Evolutionary conservation across 1,140 invertebrate species (phyloP), one percentile per base, ranked within the genome.

Genomic region (Drosophila bipectinata): DNA sequence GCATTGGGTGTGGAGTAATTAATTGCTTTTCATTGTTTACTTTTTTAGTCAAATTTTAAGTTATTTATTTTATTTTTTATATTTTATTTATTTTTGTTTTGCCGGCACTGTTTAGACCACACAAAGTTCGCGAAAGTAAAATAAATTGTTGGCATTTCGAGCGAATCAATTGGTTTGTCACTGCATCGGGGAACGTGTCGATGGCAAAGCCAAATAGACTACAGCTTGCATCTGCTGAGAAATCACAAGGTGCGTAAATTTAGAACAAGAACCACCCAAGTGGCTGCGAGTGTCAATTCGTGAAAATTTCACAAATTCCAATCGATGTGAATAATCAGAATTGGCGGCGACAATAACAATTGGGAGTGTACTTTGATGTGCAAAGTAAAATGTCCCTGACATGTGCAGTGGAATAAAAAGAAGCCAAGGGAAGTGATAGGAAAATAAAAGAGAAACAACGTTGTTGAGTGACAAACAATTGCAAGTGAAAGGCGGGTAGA

Each of bases 241-340:
- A 34, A 49, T 55, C 32, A 24, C 68, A 54, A 78, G 79, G 58
- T 64, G 66, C 61, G 59, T 68, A 75, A 75, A 78, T 78, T 87
- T 85, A 88, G 82, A 59, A 57, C 47, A 58, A 18, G 30, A 78
- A 30, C 83, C 83, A 88, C 83, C 83, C 83, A 88, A 88, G 84
- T 89, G 79, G 83, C 71, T 68, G 66, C 63, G 67, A 88, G 83
- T 88, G 83, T 82, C 83, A 88, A 88, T 88, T 88, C 83, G 83
- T 88, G 83, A 88, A 58, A 88, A 88, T 88, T 88, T 87, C 78
- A 69, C 82, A 78, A 87, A 87, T 87, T 80, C 83, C 83, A 82
- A 88, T 88, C 83, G 83, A 89, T 88, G 83, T 88, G 83, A 87
- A 87, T 87, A 88, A 87, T 87, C 83, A 87, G 79, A 77, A 79